A percentile compares a stretch with the other conserved stretches of the same genome.
These are phyloP conservation scores for Eucidaris tribuloides DNA, from an alignment of 35 echinoderm and acorn worm genomes.

Conservation along the genomic window DNA sequence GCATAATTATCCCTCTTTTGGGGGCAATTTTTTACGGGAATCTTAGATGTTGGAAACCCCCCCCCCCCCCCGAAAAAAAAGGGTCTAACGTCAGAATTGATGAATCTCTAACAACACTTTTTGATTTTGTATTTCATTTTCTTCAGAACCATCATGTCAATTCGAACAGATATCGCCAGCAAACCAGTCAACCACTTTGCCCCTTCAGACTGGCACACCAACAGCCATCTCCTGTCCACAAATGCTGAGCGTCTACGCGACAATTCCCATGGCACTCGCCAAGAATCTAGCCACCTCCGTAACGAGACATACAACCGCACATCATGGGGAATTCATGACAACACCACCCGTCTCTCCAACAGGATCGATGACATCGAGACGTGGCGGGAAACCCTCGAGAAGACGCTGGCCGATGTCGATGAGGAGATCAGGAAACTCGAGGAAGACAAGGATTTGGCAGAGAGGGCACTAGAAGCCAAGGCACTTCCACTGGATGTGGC, in stretches of 20 bases:
- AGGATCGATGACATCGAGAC: constrained; percentile 97
- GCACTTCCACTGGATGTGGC: constrained; percentile 95
- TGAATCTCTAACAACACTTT: background rate
- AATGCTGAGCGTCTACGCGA: constrained; percentile 90
- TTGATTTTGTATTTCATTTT: no score
- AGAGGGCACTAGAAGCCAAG: constrained; percentile 97
- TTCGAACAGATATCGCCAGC: constrained; percentile 81
- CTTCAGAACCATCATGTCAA: constrained; percentile 70
- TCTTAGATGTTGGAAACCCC: no score
- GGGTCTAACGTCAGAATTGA: background rate
- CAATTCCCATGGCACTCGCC: constrained; percentile 76
- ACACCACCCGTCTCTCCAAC: constrained; percentile 92
- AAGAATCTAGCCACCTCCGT: constrained; percentile 80
- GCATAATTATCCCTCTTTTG: no score
- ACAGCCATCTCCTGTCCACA: constrained; percentile 87
- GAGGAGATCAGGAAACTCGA: constrained; percentile 83
- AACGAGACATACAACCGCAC: constrained; percentile 98
- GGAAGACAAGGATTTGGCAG: constrained; percentile 79
- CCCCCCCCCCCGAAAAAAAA: no score
- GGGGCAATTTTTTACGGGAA: no score
- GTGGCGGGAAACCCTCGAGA: constrained; percentile 93
- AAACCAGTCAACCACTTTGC: constrained; percentile 93
- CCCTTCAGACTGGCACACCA: constrained; percentile 98
- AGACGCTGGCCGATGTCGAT: constrained; percentile 79
- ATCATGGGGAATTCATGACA: constrained; percentile 96